These are phyloP conservation scores for Lordiphosa andalusiaca DNA, from an alignment of 2,888 invertebrate genomes.

Conservation along the genomic window DNA sequence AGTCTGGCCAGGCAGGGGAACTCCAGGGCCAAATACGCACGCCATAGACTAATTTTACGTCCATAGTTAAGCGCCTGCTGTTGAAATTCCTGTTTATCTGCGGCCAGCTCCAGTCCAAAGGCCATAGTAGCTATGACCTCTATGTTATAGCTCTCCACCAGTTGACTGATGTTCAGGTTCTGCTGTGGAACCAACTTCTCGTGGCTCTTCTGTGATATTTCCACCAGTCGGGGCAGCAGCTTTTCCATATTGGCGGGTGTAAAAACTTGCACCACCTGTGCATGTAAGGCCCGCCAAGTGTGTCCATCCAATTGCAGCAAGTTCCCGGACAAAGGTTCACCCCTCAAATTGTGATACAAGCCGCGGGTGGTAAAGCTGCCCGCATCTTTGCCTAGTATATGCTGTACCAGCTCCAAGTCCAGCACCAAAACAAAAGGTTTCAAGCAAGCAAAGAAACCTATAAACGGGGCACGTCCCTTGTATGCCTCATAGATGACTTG, in stretches of 20 bases:
- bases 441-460: slow-evolving; percentile 74
- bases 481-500: slow-evolving; percentile 63
- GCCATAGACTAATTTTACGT: slow-evolving; percentile 53
- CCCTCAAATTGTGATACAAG: slow-evolving; percentile 66
- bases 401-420: slow-evolving; percentile 75
- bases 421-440: slow-evolving; percentile 71
- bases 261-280: slow-evolving; percentile 67
- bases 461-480: slow-evolving; percentile 72
- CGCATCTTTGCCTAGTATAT: slow-evolving; percentile 72
- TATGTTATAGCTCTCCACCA: slow-evolving; percentile 80
- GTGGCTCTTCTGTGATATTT: slow-evolving; percentile 49
- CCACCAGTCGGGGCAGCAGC: slow-evolving; percentile 61
- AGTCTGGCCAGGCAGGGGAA: slow-evolving; percentile 66
- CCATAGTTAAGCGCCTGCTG: slow-evolving; percentile 55
- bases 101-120: slow-evolving; percentile 78
- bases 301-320: slow-evolving; percentile 79
- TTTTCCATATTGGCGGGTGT: slow-evolving; percentile 64
- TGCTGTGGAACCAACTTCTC: slow-evolving; percentile 52
- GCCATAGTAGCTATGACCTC: slow-evolving; percentile 81
- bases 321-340: slow-evolving; percentile 79
- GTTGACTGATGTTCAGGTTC: slow-evolving; percentile 78
- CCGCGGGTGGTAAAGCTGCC: slow-evolving; percentile 76
- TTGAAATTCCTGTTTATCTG: slow-evolving; percentile 79
- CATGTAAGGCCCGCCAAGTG: slow-evolving; percentile 77
- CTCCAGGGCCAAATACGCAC: slow-evolving; percentile 57